phyloP scores from a whole-genome alignment of 1,140 invertebrate genomes.

The Ctenoplectra terminalis region DNA sequence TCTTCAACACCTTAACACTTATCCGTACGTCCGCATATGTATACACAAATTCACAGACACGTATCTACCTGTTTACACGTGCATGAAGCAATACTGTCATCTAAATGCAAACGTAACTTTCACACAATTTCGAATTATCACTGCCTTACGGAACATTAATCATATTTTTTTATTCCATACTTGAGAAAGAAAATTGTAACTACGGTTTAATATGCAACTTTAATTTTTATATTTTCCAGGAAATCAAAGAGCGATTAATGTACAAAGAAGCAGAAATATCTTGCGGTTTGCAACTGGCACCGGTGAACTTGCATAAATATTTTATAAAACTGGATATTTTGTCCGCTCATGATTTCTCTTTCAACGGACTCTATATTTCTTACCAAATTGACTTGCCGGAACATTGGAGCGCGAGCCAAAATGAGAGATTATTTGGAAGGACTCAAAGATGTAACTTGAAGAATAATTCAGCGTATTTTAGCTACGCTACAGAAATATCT shows the following conservation, averaged over 20 bases:
- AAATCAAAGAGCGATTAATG: slow-evolving; percentile 65
- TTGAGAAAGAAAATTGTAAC: too few relatives aligned
- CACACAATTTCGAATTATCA: neutral
- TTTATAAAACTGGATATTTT: slow-evolving; percentile 83
- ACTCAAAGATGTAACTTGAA: slow-evolving; percentile 76
- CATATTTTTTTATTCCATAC: too few relatives aligned
- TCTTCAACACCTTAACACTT: slow-evolving; percentile 65
- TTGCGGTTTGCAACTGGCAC: slow-evolving; percentile 69
- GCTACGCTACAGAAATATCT: slow-evolving; percentile 73
- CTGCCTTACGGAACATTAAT: neutral
- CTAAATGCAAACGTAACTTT: slow-evolving; percentile 32
- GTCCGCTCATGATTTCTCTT: slow-evolving; percentile 83
- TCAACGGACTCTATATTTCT: slow-evolving; percentile 84
- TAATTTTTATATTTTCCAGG: slow-evolving; percentile 62
- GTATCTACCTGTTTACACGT: slow-evolving; percentile 20
- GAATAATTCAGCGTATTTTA: slow-evolving; percentile 72
- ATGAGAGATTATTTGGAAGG: slow-evolving; percentile 71
- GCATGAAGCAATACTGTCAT: slow-evolving; percentile 37
- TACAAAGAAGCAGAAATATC: slow-evolving; percentile 70
- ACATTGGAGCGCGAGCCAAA: slow-evolving; percentile 77
- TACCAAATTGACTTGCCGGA: slow-evolving; percentile 84
- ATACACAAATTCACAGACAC: slow-evolving; percentile 3
- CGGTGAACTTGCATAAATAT: slow-evolving; percentile 74
- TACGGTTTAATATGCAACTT: too few relatives aligned
- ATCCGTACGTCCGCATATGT: slow-evolving; percentile 18